These are phyloP conservation scores for Panthera leo DNA, from an alignment of 2,113 vertebrate species.

Conservation along the genomic window DNA sequence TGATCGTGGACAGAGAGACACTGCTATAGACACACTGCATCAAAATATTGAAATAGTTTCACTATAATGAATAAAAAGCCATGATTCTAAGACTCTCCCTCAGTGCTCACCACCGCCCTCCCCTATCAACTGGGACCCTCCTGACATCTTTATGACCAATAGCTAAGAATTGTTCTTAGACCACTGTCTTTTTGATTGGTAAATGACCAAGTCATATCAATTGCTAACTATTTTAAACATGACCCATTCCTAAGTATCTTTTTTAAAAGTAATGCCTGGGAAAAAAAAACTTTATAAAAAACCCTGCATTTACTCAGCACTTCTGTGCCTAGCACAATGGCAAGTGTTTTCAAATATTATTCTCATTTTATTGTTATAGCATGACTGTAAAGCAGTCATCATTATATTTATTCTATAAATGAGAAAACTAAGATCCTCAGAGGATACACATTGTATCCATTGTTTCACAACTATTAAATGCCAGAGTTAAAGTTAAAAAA, in stretches of 20 bases:
- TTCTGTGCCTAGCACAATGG: neutral
- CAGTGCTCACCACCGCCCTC: neutral
- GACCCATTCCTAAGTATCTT: neutral
- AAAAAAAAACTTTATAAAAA: neutral
- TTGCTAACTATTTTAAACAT: neutral
- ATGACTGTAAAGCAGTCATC: neutral
- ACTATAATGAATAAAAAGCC: neutral
- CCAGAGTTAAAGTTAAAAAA: neutral
- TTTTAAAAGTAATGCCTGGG: neutral
- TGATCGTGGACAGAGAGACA: neutral
- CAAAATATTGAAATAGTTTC: slow-evolving; percentile 7
- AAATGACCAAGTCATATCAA: neutral
- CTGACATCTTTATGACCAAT: neutral
- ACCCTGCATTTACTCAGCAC: neutral
- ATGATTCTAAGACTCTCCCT: neutral
- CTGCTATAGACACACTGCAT: neutral
- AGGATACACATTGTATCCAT: neutral
- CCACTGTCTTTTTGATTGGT: neutral
- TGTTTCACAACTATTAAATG: neutral
- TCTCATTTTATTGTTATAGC: neutral
- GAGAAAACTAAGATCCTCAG: neutral
- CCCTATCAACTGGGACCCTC: neutral
- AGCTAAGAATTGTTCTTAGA: neutral
- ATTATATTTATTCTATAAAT: neutral
- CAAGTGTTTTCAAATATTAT: neutral